Conservation (phyloP, 1,140 invertebrate species). For the Piezodorus guildinii region DNA sequence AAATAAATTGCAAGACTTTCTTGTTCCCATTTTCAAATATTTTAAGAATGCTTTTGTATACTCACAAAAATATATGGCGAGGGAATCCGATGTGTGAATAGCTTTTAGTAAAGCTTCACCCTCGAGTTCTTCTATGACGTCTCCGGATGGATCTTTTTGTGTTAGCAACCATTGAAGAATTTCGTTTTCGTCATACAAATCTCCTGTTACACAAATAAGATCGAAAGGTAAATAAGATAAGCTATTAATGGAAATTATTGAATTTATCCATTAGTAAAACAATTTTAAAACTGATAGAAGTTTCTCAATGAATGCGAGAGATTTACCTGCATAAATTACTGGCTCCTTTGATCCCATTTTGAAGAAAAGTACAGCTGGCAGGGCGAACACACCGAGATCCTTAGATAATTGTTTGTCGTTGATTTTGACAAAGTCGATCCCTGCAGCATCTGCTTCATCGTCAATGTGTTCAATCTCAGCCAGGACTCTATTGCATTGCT, state of each 20-base stretch:
- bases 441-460: constrained; percentile 81
- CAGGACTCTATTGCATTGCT: constrained; percentile 80
- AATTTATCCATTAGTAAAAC: too few species aligned
- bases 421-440: constrained; percentile 87
- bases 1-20: too few species aligned
- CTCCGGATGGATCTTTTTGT: constrained; percentile 80
- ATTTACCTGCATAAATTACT: constrained; percentile 78
- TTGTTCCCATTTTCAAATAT: background rate
- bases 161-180: constrained; percentile 80
- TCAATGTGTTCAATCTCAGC: constrained; percentile 86
- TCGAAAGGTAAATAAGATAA: too few species aligned
- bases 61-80: constrained; percentile 91
- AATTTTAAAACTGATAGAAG: too few species aligned
- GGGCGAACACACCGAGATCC: constrained; percentile 73
- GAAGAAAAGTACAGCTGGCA: constrained; percentile 82
- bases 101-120: constrained; percentile 66
- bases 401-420: constrained; percentile 78
- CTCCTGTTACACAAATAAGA: constrained; percentile 44
- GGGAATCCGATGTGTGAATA: constrained; percentile 67
- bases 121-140: constrained; percentile 80
- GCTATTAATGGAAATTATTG: too few species aligned
- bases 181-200: constrained; percentile 78
- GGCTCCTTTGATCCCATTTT: constrained; percentile 78
- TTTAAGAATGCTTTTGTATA: constrained; percentile 7
- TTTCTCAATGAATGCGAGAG: too few species aligned